Conservation (phyloP, 2,888 invertebrate genomes). For the Dermolepida albohirtum region DNA sequence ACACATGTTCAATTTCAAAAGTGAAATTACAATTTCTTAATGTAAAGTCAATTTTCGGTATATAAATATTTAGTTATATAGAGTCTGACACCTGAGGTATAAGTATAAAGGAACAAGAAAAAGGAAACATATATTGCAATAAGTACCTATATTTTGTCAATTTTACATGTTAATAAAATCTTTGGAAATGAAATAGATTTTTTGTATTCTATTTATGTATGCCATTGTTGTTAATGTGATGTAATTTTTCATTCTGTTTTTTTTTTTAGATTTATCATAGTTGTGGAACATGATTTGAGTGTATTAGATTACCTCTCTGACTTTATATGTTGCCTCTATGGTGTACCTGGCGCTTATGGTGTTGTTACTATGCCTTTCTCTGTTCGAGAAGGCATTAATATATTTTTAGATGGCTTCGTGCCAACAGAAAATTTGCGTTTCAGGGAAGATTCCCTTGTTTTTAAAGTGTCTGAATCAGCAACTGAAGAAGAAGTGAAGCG, state of each 20-base stretch:
- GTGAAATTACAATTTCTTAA: too few species aligned
- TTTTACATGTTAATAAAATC: too few species aligned
- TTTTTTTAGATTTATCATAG: slow-evolving; percentile 90
- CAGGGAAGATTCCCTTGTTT: slow-evolving; percentile 95
- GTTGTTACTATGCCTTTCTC: slow-evolving; percentile 99
- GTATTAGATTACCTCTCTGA: slow-evolving; percentile 98
- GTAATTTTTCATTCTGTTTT: slow-evolving; percentile 4
- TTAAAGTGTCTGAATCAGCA: slow-evolving; percentile 98
- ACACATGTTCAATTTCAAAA: too few species aligned
- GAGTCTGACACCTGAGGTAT: too few species aligned
- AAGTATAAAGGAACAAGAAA: too few species aligned
- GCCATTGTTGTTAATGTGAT: neutral
- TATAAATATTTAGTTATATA: too few species aligned
- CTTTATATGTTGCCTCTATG: slow-evolving; percentile 98
- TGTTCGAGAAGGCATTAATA: slow-evolving; percentile 99
- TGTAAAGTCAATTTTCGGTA: too few species aligned
- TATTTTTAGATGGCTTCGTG: slow-evolving; percentile 99
- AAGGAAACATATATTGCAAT: too few species aligned
- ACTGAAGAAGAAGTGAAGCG: slow-evolving; percentile 97
- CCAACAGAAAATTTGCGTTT: slow-evolving; percentile 99
- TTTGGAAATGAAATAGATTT: too few species aligned
- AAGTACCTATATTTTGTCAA: too few species aligned
- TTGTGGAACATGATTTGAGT: slow-evolving; percentile 99
- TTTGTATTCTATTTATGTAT: neutral
- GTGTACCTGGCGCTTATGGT: slow-evolving; percentile 98